phyloP scores from a whole-genome alignment of 1,140 invertebrate genomes.

The Platyura marginata region DNA sequence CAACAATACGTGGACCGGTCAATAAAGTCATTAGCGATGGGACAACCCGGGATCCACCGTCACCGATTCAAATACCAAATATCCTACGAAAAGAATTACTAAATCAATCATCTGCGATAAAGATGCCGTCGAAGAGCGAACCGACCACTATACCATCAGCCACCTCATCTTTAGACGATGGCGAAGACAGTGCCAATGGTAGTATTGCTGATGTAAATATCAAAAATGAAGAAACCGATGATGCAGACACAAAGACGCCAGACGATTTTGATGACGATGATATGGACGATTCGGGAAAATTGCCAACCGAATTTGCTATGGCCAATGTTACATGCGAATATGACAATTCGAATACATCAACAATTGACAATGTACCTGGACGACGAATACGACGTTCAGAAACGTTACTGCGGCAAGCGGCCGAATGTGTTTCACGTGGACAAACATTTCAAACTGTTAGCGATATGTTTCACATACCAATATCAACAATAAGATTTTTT shows the following conservation, averaged over 20 bases:
- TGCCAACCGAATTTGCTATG: constrained; percentile 29
- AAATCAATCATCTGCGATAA: background rate
- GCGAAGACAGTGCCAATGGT: background rate
- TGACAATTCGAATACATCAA: constrained; percentile 13
- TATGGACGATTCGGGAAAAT: background rate
- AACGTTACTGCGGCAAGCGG: constrained; percentile 51
- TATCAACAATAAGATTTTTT: constrained; percentile 66
- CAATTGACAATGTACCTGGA: constrained; percentile 5
- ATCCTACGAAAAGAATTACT: background rate
- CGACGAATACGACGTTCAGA: constrained; percentile 45
- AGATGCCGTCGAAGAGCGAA: constrained; percentile 3
- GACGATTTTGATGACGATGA: background rate
- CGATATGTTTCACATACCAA: constrained; percentile 66
- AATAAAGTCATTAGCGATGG: too few species aligned
- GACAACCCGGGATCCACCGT: constrained; percentile 10
- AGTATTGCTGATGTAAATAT: background rate
- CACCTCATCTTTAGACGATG: background rate
- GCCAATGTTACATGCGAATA: constrained; percentile 42
- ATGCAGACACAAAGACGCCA: background rate
- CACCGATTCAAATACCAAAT: constrained; percentile 9
- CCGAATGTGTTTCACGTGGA: constrained; percentile 57
- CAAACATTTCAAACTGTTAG: constrained; percentile 68
- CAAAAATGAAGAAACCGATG: background rate
- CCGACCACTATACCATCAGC: constrained; percentile 6
- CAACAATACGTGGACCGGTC: constrained; percentile 16